phyloP scores from a whole-genome alignment of 2,113 vertebrate species.

The rat (Rattus norvegicus) region DNA sequence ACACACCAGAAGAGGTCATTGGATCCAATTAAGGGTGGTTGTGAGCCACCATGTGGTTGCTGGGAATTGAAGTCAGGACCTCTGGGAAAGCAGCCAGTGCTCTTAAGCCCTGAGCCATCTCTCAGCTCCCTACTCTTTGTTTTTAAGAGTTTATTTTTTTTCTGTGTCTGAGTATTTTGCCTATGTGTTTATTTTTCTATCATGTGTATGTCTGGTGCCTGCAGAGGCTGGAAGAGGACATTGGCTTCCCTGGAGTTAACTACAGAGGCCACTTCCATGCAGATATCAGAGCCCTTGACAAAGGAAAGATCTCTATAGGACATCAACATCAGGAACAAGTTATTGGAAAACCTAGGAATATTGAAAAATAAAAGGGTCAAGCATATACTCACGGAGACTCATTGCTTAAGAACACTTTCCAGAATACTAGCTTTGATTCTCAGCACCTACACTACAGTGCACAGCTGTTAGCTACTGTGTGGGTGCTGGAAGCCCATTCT shows the following conservation, averaged over 20 bases:
- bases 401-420: background rate
- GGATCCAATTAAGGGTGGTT: no score
- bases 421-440: background rate
- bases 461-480: background rate
- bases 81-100: no score
- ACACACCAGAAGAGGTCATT: no score
- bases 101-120: no score
- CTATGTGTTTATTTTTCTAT: background rate
- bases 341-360: background rate
- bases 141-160: background rate
- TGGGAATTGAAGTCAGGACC: no score
- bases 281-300: background rate
- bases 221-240: background rate
- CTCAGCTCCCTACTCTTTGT: no score
- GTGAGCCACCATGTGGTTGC: no score
- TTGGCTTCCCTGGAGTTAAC: background rate
- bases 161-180: background rate
- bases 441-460: background rate
- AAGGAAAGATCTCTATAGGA: background rate
- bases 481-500: background rate
- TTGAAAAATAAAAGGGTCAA: conserved; percentile 13
- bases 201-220: background rate
- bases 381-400: background rate
- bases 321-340: background rate
- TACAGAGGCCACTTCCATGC: background rate